Percentiles rank a stretch among this genome's conserved stretches.
These are phyloP conservation scores for Periphyllus acericola DNA, from an alignment of 2,888 invertebrate genomes.

Conservation along the genomic window DNA sequence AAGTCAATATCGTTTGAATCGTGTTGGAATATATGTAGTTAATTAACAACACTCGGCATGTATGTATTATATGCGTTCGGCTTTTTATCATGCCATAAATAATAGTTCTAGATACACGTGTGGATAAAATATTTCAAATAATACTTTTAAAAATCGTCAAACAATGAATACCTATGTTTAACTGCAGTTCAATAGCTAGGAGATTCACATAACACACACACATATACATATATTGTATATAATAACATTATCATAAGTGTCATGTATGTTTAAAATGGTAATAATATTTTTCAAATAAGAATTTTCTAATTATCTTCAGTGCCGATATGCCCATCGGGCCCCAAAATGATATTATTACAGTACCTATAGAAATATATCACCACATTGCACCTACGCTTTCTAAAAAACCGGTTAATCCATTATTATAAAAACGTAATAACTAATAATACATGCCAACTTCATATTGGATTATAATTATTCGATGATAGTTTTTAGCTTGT, in stretches of 20 bases:
- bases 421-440: conserved; percentile 45
- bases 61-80: no score
- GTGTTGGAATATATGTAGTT: no score
- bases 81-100: not conserved
- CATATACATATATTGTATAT: no score
- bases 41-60: no score
- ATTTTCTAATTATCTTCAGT: conserved; percentile 53
- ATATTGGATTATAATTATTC: conserved; percentile 15
- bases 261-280: not conserved
- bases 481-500: conserved; percentile 47
- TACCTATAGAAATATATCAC: conserved; percentile 57
- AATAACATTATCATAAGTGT: no score
- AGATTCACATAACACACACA: not conserved
- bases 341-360: conserved; percentile 26
- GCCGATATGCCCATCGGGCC: conserved; percentile 38
- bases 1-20: no score
- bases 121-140: not conserved
- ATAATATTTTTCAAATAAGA: conserved; percentile 23
- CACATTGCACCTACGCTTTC: conserved; percentile 50
- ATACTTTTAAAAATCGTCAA: not conserved
- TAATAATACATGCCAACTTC: conserved; percentile 26
- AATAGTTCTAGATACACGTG: not conserved
- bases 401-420: conserved; percentile 51
- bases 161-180: not conserved
- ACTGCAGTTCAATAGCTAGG: not conserved